Base-by-base conservation (phyloP, 2,113 vertebrate species). In the Alligator mississippiensis region DNA sequence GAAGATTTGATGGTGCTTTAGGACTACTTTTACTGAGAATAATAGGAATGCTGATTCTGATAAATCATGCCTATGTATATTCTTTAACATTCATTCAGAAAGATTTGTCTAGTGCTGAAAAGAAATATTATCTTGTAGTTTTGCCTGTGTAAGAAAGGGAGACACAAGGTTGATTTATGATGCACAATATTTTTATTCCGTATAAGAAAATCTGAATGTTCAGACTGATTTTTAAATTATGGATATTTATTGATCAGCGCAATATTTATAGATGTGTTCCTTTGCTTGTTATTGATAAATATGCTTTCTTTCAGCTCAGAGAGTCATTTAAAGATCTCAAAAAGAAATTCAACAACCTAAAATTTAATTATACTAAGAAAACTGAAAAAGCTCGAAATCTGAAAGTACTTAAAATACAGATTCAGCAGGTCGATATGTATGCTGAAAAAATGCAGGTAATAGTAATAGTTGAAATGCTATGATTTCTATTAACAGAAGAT, bases 321-420 rank as follows among this genome's bases (percentile, higher is more conserved):
- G 98, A 98, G 77, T 98, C 98, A 74, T 99, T 99, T 95, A 99
- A 98, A 96, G 98, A 99, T 93, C 96, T 98, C 59, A 99, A 98
- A 97, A 99, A 99, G 97, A 99, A 98, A 95, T 98, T 99, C 97
- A 99, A 99, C 96, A 99, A 99, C 91, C 92, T 98, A 94, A 99
- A 98, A 95, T 99, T 99, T 93, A 99, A 98, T 93, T 99, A 99
- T 34, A 96, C 87, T 24, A 99, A 99, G 97, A 99, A 98, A 97
- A 98, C 96, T 18, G 99, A 99, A 97, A 99, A 98, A 96, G 88
- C 97, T 84, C 97, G 98, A 87, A 98, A 98, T 95, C 16, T 98
- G 85, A 99, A 99, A 96, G 94, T 94, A 24, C 98, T 98, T 74
- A 98, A 97, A 94, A 98, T 98, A 92, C 98, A 99, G 93, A 98